Percentiles rank a stretch among this genome's conserved stretches.
Conservation (phyloP, 2,113 vertebrate species). For the Caretta caretta region DNA sequence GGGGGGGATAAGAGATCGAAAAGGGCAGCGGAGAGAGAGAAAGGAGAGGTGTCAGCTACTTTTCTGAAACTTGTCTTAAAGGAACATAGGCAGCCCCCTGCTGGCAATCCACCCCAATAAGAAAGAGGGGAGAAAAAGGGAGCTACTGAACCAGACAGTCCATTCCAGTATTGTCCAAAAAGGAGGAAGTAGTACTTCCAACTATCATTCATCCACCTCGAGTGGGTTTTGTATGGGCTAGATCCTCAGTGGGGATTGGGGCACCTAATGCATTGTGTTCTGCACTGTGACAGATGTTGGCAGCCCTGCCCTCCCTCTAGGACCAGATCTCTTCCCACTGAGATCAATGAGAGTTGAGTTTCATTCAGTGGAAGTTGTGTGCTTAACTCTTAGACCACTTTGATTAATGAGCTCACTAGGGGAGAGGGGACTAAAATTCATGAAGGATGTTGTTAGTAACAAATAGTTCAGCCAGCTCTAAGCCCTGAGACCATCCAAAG, state of each 20-base stretch:
- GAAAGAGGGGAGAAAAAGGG: background rate
- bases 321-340: background rate
- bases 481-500: background rate
- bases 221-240: background rate
- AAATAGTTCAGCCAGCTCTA: background rate
- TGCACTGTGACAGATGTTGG: background rate
- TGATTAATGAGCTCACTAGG: background rate
- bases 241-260: background rate
- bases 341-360: background rate
- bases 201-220: rapidly evolving
- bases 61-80: background rate
- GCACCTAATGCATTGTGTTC: background rate
- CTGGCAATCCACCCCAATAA: background rate
- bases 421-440: background rate
- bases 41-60: background rate
- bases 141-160: background rate
- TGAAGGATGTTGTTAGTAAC: background rate
- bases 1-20: background rate
- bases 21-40: background rate
- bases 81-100: background rate
- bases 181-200: background rate
- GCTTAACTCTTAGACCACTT: too few relatives aligned
- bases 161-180: background rate
- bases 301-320: background rate
- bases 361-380: too few relatives aligned